These are phyloP conservation scores for Drosophila micromelanica DNA, from an alignment of 1,140 invertebrate genomes.

Conservation along the genomic window DNA sequence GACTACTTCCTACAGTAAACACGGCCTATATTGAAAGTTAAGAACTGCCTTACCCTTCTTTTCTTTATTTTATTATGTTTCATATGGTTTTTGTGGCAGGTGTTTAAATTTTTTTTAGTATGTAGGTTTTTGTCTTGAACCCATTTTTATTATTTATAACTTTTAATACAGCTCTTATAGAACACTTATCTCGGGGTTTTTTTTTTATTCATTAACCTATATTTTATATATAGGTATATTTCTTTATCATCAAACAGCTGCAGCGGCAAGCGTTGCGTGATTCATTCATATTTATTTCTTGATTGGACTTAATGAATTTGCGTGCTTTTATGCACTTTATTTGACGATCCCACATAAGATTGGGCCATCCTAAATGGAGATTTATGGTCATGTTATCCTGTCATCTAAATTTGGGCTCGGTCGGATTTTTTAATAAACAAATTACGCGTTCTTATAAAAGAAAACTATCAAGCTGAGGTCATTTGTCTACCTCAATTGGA, in stretches of 20 bases:
- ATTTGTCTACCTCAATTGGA: background rate
- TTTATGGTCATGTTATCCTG: slow-evolving; percentile 3
- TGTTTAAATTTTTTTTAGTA: background rate
- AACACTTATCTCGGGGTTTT: no score
- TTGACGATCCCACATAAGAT: background rate
- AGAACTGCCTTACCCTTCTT: background rate
- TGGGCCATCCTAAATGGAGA: background rate
- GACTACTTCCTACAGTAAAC: slow-evolving; percentile 8
- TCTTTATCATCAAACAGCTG: no score
- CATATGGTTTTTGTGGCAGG: no score
- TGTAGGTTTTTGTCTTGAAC: no score
- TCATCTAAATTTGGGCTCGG: background rate
- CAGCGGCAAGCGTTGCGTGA: background rate
- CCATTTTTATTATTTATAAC: no score
- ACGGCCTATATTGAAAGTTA: background rate
- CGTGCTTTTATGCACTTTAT: background rate
- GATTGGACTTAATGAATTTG: slow-evolving; percentile 1
- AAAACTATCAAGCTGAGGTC: background rate
- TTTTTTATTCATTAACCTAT: background rate
- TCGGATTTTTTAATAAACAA: background rate
- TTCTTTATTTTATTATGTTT: background rate
- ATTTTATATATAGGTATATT: no score
- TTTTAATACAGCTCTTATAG: no score
- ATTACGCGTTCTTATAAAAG: background rate
- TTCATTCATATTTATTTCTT: background rate